These are phyloP conservation scores for Sarcophaga caerulescens DNA, from an alignment of 2,888 invertebrate genomes.

Conservation along the genomic window DNA sequence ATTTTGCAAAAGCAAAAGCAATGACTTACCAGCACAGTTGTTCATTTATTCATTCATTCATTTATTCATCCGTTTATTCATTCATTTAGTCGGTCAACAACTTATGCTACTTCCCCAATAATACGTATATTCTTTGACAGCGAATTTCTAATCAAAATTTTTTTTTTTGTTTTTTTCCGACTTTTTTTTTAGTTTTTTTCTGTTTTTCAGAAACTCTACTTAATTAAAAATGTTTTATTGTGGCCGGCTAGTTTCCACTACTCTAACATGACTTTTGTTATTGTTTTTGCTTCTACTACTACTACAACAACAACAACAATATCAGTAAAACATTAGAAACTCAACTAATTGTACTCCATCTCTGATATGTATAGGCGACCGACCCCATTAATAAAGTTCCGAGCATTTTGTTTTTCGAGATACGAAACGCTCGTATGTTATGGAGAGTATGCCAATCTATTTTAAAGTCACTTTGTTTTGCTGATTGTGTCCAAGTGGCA, in stretches of 20 bases:
- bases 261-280: not conserved
- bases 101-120: constrained; percentile 27
- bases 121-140: constrained; percentile 56
- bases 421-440: not conserved
- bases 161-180: constrained; percentile 63
- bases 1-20: too few relatives aligned
- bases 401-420: constrained; percentile 3
- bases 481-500: not conserved
- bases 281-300: not conserved
- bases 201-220: constrained; percentile 74
- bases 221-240: constrained; percentile 75
- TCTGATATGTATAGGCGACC: not conserved
- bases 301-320: not conserved
- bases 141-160: constrained; percentile 62
- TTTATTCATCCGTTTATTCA: too few relatives aligned
- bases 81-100: constrained; percentile 37
- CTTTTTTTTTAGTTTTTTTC: constrained; percentile 62
- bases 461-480: not conserved
- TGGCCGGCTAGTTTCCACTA: constrained; percentile 35
- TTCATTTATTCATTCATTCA: too few relatives aligned
- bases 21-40: not conserved
- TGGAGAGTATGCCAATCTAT: not conserved
- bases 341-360: constrained; percentile 16
- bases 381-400: not conserved
- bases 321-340: not conserved